phyloP scores from a whole-genome alignment of 2,797 vertebrate genomes.

The Apodemus agrarius region DNA sequence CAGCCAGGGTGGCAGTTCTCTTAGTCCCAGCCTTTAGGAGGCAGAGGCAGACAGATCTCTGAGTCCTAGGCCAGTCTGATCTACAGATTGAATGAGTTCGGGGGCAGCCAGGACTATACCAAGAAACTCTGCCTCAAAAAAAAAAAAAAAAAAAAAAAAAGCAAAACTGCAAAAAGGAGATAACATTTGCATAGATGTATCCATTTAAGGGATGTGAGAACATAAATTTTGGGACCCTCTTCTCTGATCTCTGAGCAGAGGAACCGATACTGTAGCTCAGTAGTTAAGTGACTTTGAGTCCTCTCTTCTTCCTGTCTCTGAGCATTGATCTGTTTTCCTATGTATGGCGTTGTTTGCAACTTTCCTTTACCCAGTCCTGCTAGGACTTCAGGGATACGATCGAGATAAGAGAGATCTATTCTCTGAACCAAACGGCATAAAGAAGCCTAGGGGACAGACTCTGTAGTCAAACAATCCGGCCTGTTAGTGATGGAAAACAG shows the following conservation, averaged over 20 bases:
- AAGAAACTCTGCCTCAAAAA: background rate
- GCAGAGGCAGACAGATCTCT: background rate
- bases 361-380: background rate
- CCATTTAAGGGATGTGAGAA: background rate
- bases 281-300: background rate
- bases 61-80: background rate
- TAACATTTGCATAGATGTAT: background rate
- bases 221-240: background rate
- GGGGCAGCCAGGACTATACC: background rate
- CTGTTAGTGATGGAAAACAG: background rate
- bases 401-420: background rate
- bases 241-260: background rate
- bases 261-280: background rate
- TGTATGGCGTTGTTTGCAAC: background rate
- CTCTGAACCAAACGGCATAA: background rate
- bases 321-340: background rate
- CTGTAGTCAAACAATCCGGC: background rate
- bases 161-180: background rate
- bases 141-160: background rate
- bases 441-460: background rate
- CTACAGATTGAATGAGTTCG: background rate
- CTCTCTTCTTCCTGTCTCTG: background rate
- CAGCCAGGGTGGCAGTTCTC: too few relatives aligned
- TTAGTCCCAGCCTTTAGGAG: background rate
- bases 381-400: background rate